These are phyloP conservation scores for Poecilus cupreus DNA, from an alignment of 2,888 invertebrate species.

Conservation along the genomic window DNA sequence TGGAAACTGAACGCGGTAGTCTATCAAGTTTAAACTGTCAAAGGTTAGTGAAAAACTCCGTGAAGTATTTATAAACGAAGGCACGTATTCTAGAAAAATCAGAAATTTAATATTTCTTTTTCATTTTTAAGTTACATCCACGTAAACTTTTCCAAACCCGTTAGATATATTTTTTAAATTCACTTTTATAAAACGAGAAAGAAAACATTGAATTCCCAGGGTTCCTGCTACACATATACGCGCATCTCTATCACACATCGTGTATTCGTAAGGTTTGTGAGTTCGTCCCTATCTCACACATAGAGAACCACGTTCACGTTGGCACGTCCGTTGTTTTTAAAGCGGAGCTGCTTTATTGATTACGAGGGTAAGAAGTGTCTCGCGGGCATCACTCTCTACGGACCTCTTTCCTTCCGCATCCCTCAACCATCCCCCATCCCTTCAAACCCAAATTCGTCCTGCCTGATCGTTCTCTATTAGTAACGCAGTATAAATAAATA, in stretches of 20 bases:
- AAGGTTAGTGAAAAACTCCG: no score
- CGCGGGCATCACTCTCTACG: neutral
- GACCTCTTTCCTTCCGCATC: neutral
- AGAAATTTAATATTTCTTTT: neutral
- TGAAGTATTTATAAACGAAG: neutral
- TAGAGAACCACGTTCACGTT: neutral
- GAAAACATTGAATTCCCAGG: constrained; percentile 6
- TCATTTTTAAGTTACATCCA: neutral
- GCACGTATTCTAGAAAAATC: neutral
- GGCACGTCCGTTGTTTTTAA: constrained; percentile 42
- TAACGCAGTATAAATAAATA: neutral
- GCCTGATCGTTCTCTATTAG: no score
- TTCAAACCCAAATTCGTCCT: neutral
- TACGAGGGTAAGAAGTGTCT: constrained; percentile 1
- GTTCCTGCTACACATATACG: neutral
- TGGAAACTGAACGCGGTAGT: no score
- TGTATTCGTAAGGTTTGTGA: neutral
- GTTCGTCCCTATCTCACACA: neutral
- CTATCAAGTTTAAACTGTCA: no score
- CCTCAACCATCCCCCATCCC: neutral
- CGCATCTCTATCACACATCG: neutral
- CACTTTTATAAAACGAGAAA: constrained; percentile 36
- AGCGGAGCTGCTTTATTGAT: constrained; percentile 33
- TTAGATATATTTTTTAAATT: constrained; percentile 41
- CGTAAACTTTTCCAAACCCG: constrained; percentile 11